A percentile compares a stretch with the other conserved stretches of the same genome.
phyloP scores from a whole-genome alignment of 35 echinoderm and acorn worm species.

The Eucidaris tribuloides region DNA sequence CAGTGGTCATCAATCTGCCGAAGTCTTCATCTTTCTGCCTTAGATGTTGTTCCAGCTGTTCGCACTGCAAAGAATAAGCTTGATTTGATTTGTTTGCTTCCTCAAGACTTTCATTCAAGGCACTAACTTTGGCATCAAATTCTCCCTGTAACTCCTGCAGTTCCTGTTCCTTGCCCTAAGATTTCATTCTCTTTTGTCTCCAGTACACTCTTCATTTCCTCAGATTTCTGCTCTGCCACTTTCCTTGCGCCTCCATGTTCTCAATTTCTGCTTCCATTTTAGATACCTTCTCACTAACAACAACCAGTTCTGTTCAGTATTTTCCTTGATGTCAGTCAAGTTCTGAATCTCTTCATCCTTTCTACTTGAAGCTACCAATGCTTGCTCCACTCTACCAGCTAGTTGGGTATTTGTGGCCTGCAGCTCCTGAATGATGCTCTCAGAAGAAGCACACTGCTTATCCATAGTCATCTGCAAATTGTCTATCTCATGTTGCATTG shows the following conservation, averaged over 20 bases:
- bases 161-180: neutral
- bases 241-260: neutral
- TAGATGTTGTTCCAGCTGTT: neutral
- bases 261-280: constrained; percentile 19
- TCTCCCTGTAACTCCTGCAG: neutral
- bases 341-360: constrained; percentile 44
- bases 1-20: neutral
- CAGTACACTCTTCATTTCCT: neutral
- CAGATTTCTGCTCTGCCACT: neutral
- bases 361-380: neutral
- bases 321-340: neutral
- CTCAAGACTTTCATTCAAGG: neutral
- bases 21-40: constrained; percentile 2
- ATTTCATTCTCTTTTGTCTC: neutral
- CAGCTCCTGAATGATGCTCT: constrained; percentile 25
- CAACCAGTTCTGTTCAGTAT: neutral
- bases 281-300: neutral
- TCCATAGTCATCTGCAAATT: constrained; percentile 21
- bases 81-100: neutral
- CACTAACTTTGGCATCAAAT: neutral
- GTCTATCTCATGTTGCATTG: neutral
- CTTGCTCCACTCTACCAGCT: constrained; percentile 25
- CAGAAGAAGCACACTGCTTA: neutral
- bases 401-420: constrained; percentile 7
- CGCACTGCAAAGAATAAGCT: neutral